Evolutionary conservation across 2,797 vertebrate species (phyloP).

Genomic region (Chaenodraco wilsoni): DNA sequence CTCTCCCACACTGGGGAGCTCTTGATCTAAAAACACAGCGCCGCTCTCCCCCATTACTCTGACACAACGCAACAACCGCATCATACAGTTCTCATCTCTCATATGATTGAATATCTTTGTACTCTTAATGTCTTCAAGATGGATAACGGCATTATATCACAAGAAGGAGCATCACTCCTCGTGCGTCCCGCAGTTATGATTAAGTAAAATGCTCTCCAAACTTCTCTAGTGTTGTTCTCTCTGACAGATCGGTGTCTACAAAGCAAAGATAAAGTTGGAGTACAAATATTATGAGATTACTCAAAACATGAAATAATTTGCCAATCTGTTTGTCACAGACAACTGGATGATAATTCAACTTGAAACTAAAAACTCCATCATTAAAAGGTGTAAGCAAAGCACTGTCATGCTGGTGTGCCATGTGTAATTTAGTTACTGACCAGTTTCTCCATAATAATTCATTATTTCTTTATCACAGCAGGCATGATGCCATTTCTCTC

Average conservation of each 20-base stretch:
- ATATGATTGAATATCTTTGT: conserved; percentile 31
- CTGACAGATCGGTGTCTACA: conserved; percentile 7
- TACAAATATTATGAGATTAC: conserved; percentile 8
- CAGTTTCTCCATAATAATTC: conserved; percentile 30
- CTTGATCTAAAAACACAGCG: conserved; percentile 55
- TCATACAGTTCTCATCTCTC: conserved; percentile 13
- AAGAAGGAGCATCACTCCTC: conserved; percentile 10
- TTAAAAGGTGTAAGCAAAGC: not conserved
- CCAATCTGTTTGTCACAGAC: not conserved
- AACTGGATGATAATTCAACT: not conserved
- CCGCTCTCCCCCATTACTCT: not conserved
- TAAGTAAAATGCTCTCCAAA: conserved; percentile 8
- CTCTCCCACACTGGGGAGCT: conserved; percentile 72
- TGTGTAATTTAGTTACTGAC: conserved; percentile 13
- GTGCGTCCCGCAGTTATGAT: not conserved
- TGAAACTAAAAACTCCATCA: not conserved
- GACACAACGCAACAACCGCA: not conserved
- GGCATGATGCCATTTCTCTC: conserved; percentile 5
- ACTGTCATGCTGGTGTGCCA: not conserved
- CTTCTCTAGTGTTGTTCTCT: conserved; percentile 3
- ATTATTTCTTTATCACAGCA: conserved; percentile 48
- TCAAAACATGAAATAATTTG: conserved; percentile 4
- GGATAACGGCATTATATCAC: conserved; percentile 19
- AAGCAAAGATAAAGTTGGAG: not conserved
- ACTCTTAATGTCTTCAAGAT: conserved; percentile 27